These are phyloP conservation scores for Morone saxatilis DNA, from an alignment of 2,113 vertebrate genomes.

Conservation along the genomic window DNA sequence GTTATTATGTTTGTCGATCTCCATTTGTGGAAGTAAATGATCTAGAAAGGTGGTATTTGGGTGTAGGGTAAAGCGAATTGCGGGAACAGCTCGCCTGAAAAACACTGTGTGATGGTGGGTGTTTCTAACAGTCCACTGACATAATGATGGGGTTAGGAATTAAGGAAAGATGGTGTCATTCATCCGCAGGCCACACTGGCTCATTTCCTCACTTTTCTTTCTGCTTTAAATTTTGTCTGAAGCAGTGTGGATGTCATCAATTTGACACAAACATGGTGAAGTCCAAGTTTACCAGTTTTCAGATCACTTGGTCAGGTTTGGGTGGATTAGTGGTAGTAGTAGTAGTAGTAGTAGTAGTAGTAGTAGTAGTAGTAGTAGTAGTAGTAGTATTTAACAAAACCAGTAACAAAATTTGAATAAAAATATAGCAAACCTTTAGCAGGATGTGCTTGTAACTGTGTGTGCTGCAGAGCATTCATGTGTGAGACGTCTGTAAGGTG, in stretches of 20 bases:
- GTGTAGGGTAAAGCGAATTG: neutral
- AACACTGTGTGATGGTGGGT: neutral
- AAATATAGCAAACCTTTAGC: too few species aligned
- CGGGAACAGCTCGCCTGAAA: too few species aligned
- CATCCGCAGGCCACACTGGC: neutral
- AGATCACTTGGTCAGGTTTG: neutral
- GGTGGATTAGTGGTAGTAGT: too few species aligned
- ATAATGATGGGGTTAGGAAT: conserved; percentile 31
- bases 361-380: too few species aligned
- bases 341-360: too few species aligned
- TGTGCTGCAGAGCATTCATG: neutral
- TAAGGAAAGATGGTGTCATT: conserved; percentile 1
- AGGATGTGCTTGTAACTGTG: neutral
- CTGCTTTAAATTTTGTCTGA: neutral
- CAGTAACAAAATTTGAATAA: too few species aligned
- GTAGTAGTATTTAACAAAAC: too few species aligned
- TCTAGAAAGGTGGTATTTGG: conserved; percentile 2
- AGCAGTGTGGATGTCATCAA: neutral
- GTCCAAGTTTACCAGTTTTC: neutral
- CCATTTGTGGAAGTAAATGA: neutral
- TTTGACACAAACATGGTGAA: neutral
- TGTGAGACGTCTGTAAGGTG: neutral
- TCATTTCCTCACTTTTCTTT: neutral
- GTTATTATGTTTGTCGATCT: conserved; percentile 12
- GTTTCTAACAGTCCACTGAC: neutral